These are phyloP conservation scores for Elegia similella DNA, from an alignment of 2,888 invertebrate genomes.

Conservation along the genomic window DNA sequence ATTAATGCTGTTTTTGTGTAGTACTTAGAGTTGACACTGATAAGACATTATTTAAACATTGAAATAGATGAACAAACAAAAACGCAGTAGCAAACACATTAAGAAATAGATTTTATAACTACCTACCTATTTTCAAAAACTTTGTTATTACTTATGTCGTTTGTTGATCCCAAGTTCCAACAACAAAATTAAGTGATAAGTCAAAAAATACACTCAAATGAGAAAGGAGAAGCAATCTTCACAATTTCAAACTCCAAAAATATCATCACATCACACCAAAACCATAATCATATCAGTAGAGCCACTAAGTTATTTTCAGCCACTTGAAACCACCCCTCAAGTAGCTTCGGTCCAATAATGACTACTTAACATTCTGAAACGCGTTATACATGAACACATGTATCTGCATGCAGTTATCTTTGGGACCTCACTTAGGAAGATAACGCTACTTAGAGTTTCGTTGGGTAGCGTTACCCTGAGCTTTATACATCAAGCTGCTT, in stretches of 20 bases:
- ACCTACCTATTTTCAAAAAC: too few relatives aligned
- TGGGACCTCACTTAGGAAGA: conserved; percentile 45
- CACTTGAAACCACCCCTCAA: conserved; percentile 24
- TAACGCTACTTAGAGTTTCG: conserved; percentile 29
- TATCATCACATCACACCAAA: conserved; percentile 8
- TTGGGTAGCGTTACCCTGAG: conserved; percentile 4
- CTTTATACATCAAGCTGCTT: neutral
- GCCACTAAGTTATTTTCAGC: conserved; percentile 15
- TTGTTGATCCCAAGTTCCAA: too few relatives aligned
- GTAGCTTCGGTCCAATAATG: conserved; percentile 26
- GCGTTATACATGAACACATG: conserved; percentile 49
- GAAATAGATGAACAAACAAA: neutral
- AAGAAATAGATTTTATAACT: too few relatives aligned
- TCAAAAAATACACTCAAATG: too few relatives aligned
- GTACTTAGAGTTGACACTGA: conserved; percentile 25
- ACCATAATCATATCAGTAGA: conserved; percentile 6
- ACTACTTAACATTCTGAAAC: conserved; percentile 47
- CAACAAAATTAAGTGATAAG: too few relatives aligned
- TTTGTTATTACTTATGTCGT: too few relatives aligned
- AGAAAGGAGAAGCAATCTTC: too few relatives aligned
- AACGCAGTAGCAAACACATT: neutral
- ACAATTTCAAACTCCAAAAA: neutral
- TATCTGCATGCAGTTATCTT: conserved; percentile 40
- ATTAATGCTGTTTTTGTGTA: conserved; percentile 32
- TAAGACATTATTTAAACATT: neutral